phyloP scores from a whole-genome alignment of 2,888 invertebrate species.

The Macaria liturata region DNA sequence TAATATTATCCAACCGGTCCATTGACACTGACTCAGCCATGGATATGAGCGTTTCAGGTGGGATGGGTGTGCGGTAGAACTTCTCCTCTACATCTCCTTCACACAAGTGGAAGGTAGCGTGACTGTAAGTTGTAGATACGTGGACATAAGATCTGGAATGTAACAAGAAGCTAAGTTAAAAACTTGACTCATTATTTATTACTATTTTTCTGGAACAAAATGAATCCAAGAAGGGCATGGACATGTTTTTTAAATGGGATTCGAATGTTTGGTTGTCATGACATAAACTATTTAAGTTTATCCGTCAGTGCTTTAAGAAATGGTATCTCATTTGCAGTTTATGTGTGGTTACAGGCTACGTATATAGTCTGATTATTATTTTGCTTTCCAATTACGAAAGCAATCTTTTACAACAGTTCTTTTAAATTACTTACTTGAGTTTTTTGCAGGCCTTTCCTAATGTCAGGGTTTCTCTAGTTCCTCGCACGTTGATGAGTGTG shows the following conservation, averaged over 20 bases:
- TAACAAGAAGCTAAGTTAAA: neutral
- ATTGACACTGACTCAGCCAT: slow-evolving; percentile 1
- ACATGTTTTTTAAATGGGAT: no score
- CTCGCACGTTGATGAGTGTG: slow-evolving; percentile 93
- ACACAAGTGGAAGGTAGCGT: slow-evolving; percentile 52
- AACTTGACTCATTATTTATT: no score
- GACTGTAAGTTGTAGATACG: slow-evolving; percentile 54
- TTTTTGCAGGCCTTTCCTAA: slow-evolving; percentile 19
- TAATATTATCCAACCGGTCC: slow-evolving; percentile 21
- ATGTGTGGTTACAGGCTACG: no score
- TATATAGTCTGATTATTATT: no score
- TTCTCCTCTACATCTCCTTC: neutral
- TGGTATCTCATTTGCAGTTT: no score
- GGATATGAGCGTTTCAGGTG: slow-evolving; percentile 2
- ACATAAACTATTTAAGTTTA: no score
- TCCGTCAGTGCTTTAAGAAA: no score
- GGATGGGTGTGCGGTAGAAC: neutral
- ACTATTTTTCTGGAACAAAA: no score
- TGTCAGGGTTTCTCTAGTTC: slow-evolving; percentile 85
- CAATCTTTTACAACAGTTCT: neutral
- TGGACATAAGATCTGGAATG: slow-evolving; percentile 41
- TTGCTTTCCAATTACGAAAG: neutral
- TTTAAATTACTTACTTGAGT: slow-evolving; percentile 6
- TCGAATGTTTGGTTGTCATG: no score
- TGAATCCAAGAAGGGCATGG: no score